A percentile compares a stretch with the other conserved stretches of the same genome.
Conservation (phyloP, 2,797 vertebrate species). For the Carapus acus region DNA sequence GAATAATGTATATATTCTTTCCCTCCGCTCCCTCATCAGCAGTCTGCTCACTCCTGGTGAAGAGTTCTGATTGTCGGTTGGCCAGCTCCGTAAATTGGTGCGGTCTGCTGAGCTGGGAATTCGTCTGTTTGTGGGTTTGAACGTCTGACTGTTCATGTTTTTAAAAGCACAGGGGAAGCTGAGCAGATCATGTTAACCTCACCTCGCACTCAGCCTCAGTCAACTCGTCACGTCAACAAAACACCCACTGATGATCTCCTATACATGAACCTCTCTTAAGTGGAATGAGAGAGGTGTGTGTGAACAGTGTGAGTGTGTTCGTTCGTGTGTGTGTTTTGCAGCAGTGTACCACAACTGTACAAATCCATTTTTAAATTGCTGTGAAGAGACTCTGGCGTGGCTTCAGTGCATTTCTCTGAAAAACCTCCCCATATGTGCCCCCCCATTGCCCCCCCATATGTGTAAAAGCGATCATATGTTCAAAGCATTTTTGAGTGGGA, state of each 20-base stretch:
- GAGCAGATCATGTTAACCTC: slow-evolving; percentile 12
- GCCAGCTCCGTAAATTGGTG: slow-evolving; percentile 23
- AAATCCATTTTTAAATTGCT: slow-evolving; percentile 43
- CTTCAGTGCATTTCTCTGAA: no score
- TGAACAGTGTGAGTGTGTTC: slow-evolving; percentile 25
- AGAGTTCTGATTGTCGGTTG: slow-evolving; percentile 30
- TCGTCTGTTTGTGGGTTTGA: neutral
- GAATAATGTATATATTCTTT: slow-evolving; percentile 24
- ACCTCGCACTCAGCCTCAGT: slow-evolving; percentile 13
- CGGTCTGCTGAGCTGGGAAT: slow-evolving; percentile 27
- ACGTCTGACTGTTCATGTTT: neutral
- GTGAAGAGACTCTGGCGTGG: slow-evolving; percentile 35
- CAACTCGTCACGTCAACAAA: slow-evolving; percentile 32
- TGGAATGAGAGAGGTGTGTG: slow-evolving; percentile 44
- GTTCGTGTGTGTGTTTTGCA: slow-evolving; percentile 33
- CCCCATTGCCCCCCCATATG: slow-evolving; percentile 21
- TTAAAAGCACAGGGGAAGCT: slow-evolving; percentile 32
- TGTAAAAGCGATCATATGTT: slow-evolving; percentile 31
- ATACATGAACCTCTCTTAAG: slow-evolving; percentile 28
- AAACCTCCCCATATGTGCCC: no score
- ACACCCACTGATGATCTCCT: slow-evolving; percentile 41
- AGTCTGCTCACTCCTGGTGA: slow-evolving; percentile 42
- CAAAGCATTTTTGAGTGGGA: slow-evolving; percentile 42
- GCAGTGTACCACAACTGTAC: slow-evolving; percentile 37
- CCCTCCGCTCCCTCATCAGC: slow-evolving; percentile 33